phyloP scores from a whole-genome alignment of 92 coral and sea anemone species.

The Galaxea fascicularis region DNA sequence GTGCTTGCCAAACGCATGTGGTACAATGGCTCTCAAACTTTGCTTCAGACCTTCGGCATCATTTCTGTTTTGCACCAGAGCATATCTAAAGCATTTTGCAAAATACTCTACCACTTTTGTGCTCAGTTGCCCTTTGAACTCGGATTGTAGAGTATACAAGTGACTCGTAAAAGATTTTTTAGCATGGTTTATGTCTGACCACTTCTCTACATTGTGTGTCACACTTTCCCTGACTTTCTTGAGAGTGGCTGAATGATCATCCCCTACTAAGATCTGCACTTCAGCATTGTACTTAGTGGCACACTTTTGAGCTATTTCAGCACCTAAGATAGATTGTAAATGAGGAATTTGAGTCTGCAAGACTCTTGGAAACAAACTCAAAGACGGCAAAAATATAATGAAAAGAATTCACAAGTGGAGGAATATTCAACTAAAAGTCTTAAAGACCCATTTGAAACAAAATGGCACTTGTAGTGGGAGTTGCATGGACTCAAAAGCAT shows the following conservation, averaged over 20 bases:
- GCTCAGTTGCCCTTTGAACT: slow-evolving; percentile 42
- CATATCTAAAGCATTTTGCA: slow-evolving; percentile 41
- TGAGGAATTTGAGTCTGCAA: background rate
- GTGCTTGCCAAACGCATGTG: slow-evolving; percentile 63
- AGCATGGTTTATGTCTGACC: slow-evolving; percentile 43
- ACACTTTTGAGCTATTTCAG: slow-evolving; percentile 9
- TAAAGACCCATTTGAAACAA: background rate
- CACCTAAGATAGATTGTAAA: slow-evolving; percentile 1
- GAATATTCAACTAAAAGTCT: background rate
- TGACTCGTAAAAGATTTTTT: slow-evolving; percentile 30
- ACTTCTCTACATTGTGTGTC: slow-evolving; percentile 20
- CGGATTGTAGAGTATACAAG: slow-evolving; percentile 25
- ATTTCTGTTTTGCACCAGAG: slow-evolving; percentile 35
- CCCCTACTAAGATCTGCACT: slow-evolving; percentile 37
- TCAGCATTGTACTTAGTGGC: background rate
- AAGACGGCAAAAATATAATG: background rate
- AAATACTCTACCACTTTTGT: slow-evolving; percentile 32
- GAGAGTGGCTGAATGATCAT: slow-evolving; percentile 52
- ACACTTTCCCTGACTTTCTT: slow-evolving; percentile 42
- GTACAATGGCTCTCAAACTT: slow-evolving; percentile 45
- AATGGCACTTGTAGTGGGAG: background rate
- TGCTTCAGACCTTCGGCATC: slow-evolving; percentile 31
- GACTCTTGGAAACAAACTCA: background rate
- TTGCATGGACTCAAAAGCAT: background rate
- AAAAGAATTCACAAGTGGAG: background rate